Base-by-base conservation (phyloP, 2,113 vertebrate genomes). In the Pithys albifrons region DNA sequence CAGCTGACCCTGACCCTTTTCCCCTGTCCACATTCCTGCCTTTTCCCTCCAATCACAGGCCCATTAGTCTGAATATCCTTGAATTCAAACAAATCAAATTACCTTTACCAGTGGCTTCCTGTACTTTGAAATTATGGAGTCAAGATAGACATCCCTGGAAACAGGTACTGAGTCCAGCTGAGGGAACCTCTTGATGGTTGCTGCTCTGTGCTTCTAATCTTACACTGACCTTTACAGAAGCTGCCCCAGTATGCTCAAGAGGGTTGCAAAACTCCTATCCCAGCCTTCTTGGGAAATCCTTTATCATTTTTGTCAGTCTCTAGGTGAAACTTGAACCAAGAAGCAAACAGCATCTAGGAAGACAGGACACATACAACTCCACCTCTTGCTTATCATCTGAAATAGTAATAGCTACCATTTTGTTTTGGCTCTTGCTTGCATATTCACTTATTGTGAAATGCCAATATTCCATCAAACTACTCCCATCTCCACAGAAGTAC, bases 101-200 rank as follows among this genome's bases (percentile, higher is more conserved):
- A 97, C 91, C 91, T 95, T 91, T 81, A 93, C 24, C 46, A 62
- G 72, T 64, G 57, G 12, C 46, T 39, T 92, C 49, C 59, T 64
- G 20, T 62, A 22, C 33, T 58, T 72, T 24, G 49, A 81, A 83
- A 62, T 76, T 23, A 25, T 4, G 86, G 31, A 67, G 43, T 17
- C 67, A 11, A 41, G 77, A 48, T 2, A 48, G 52, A 49, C 7
- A 5, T 89, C 25, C 22, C 74, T 66, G 80, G 55, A 85, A 91
- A 75, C 35, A 58, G 37, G 52, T 70, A 67, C 43, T 0, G 1
- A 29, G 15, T 94, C 58, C 82, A 54, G 52, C 51, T 85, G 77
- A 43, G 46, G 73, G 23, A 92, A 28, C 0, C 0, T 74, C 92
- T 73, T 66, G 69, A 52, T 2, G 19, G 79, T 17, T 78, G 65